A percentile compares a stretch with the other conserved stretches of the same genome.
These are phyloP conservation scores for Hymenopus coronatus DNA, from an alignment of 2,888 invertebrate species.

Conservation along the genomic window DNA sequence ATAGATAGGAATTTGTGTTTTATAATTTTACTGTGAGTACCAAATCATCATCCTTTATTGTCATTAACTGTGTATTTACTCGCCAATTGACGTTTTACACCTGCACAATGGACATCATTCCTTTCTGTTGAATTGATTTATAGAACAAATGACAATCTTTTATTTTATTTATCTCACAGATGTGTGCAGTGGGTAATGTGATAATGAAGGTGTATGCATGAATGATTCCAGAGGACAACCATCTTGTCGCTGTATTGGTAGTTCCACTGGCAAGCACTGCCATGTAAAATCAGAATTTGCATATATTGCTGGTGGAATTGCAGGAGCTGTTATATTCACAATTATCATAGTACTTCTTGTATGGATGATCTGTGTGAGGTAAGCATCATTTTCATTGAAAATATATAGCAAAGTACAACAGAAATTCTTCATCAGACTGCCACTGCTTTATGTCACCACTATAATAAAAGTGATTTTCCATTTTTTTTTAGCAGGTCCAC, in stretches of 20 bases:
- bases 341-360: slow-evolving; percentile 89
- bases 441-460: neutral
- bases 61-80: too few relatives aligned
- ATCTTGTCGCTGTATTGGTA: slow-evolving; percentile 85
- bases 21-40: too few relatives aligned
- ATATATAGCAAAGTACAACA: neutral
- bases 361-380: slow-evolving; percentile 96
- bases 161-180: slow-evolving; percentile 51
- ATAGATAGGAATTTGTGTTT: too few relatives aligned
- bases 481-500: slow-evolving; percentile 59
- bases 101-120: too few relatives aligned
- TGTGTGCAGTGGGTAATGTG: slow-evolving; percentile 80
- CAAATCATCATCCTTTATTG: too few relatives aligned
- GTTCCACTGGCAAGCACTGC: slow-evolving; percentile 87
- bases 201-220: slow-evolving; percentile 85
- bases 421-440: neutral
- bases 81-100: too few relatives aligned
- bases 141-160: neutral
- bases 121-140: too few relatives aligned
- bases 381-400: slow-evolving; percentile 31
- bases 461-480: neutral
- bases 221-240: slow-evolving; percentile 82
- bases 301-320: slow-evolving; percentile 91
- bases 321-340: slow-evolving; percentile 89
- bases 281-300: slow-evolving; percentile 92